Conservation (phyloP, 2,888 invertebrate species). For the Bruchidius siliquastri region DNA sequence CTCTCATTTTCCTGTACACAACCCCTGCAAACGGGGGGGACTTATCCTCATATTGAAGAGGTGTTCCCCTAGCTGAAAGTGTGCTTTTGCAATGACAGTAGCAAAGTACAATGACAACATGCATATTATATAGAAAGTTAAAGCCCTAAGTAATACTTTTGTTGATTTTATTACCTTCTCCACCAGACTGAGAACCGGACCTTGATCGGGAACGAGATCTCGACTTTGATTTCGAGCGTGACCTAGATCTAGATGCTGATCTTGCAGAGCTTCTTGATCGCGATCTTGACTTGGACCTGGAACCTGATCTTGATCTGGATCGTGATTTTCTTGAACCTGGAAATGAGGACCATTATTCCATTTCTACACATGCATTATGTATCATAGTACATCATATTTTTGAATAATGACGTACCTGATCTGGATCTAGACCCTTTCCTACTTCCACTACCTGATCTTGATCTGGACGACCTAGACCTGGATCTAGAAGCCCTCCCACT, state of each 20-base stretch:
- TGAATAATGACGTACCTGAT: conserved; percentile 29
- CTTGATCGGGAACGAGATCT: conserved; percentile 28
- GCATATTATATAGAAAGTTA: too few relatives aligned
- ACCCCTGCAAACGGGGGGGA: too few relatives aligned
- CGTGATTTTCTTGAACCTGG: conserved; percentile 31
- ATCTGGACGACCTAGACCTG: conserved; percentile 27
- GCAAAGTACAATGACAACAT: too few relatives aligned
- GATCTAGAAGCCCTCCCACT: conserved; percentile 27
- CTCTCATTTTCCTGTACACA: too few relatives aligned
- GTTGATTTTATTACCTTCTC: conserved; percentile 24
- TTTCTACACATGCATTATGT: too few relatives aligned
- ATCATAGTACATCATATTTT: too few relatives aligned
- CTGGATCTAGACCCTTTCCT: conserved; percentile 16
- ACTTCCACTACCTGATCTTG: conserved; percentile 17
- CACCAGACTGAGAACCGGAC: conserved; percentile 31
- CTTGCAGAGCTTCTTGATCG: conserved; percentile 21
- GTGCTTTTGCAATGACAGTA: too few relatives aligned
- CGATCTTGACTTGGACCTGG: conserved; percentile 24
- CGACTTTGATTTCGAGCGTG: conserved; percentile 19
- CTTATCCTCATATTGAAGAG: too few relatives aligned
- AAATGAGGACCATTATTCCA: too few relatives aligned
- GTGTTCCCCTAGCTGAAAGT: too few relatives aligned
- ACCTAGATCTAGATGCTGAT: conserved; percentile 24
- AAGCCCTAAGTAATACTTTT: too few relatives aligned
- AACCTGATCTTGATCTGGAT: conserved; percentile 36